phyloP scores from a whole-genome alignment of 2,113 vertebrate genomes.

The Penelope pileata region DNA sequence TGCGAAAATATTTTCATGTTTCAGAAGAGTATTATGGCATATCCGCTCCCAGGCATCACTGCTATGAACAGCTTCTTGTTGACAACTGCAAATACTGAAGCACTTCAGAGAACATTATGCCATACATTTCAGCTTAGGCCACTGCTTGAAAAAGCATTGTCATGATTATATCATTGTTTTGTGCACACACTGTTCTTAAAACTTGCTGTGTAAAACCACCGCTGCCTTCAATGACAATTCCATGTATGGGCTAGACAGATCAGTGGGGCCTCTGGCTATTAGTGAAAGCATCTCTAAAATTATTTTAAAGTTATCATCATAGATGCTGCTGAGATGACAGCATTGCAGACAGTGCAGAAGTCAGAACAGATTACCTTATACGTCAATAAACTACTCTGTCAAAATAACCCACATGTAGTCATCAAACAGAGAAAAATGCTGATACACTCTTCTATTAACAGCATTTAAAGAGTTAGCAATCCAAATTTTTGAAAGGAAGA shows the following conservation, averaged over 20 bases:
- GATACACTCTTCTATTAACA: not conserved
- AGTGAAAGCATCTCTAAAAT: not conserved
- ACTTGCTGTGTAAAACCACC: not conserved
- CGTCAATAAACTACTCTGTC: not conserved
- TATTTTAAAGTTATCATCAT: not conserved
- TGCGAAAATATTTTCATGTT: not conserved
- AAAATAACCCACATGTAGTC: not conserved
- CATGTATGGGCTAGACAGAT: not conserved
- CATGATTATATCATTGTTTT: not conserved
- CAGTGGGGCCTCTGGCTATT: not conserved
- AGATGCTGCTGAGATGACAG: not conserved
- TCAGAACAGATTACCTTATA: not conserved
- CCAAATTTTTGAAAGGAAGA: not conserved
- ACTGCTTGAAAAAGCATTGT: not conserved
- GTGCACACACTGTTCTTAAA: not conserved
- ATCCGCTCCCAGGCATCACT: not conserved
- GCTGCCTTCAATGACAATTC: not conserved
- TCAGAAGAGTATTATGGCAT: not conserved
- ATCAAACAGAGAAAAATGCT: not conserved
- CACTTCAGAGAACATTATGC: not conserved
- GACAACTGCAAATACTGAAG: not conserved
- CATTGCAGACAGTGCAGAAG: not conserved
- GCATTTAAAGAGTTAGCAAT: not conserved
- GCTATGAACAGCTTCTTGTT: not conserved
- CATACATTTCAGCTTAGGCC: not conserved